These are phyloP conservation scores for Monomorium pharaonis DNA, from an alignment of 1,140 invertebrate species.

Conservation along the genomic window DNA sequence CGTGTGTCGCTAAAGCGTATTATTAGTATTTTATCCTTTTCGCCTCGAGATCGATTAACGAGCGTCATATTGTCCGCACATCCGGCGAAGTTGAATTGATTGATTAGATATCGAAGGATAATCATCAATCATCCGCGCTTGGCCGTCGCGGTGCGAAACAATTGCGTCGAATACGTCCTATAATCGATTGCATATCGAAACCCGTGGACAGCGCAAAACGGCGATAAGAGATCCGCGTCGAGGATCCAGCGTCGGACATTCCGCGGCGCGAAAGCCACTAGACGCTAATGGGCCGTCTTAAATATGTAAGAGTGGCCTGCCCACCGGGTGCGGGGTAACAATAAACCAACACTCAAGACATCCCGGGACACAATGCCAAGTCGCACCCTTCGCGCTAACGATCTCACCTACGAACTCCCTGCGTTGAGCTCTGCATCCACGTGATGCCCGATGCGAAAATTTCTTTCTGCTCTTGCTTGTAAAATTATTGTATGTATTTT, in stretches of 20 bases:
- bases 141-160: background rate
- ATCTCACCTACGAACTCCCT: constrained; percentile 77
- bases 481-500: background rate
- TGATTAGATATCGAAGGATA: constrained; percentile 49
- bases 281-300: constrained; percentile 77
- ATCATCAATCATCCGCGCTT: constrained; percentile 36
- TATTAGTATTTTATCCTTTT: background rate
- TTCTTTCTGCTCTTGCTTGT: background rate
- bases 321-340: constrained; percentile 84
- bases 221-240: background rate
- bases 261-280: constrained; percentile 62
- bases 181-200: background rate
- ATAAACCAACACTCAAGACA: constrained; percentile 84
- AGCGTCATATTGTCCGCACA: constrained; percentile 6
- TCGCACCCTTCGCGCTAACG: constrained; percentile 83
- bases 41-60: constrained; percentile 35
- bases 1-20: background rate
- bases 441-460: constrained; percentile 16
- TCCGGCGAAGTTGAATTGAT: constrained; percentile 44
- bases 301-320: constrained; percentile 81
- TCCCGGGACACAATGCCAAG: constrained; percentile 80
- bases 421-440: constrained; percentile 1
- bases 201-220: background rate
- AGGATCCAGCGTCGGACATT: constrained; percentile 40
- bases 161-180: constrained; percentile 15